A percentile compares a stretch with the other conserved stretches of the same genome.
Evolutionary conservation across 2,113 vertebrate species (phyloP).

Genomic region (Amazona vittata): DNA sequence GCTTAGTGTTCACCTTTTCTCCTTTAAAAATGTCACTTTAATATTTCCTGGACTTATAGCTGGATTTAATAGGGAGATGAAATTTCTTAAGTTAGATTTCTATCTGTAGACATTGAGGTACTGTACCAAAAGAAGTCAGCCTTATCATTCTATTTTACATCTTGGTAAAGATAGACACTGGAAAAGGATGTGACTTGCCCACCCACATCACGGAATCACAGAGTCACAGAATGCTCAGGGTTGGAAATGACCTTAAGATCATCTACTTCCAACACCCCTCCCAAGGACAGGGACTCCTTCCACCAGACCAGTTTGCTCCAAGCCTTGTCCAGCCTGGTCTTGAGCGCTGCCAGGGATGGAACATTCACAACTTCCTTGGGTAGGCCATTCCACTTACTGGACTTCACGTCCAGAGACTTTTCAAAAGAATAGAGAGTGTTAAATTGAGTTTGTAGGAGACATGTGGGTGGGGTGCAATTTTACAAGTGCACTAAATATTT

Average conservation of each 20-base stretch:
- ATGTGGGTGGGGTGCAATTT: background rate
- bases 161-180: background rate
- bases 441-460: background rate
- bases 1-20: background rate
- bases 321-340: background rate
- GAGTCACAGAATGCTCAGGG: background rate
- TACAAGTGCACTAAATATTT: background rate
- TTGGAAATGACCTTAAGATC: background rate
- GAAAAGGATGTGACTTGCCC: background rate
- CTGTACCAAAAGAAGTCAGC: background rate
- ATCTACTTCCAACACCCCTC: background rate
- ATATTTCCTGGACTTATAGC: background rate
- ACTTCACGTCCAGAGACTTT: background rate
- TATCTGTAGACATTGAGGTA: background rate
- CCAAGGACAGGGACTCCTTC: background rate
- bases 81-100: background rate
- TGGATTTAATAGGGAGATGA: background rate
- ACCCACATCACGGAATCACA: background rate
- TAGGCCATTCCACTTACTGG: background rate
- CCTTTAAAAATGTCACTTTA: background rate
- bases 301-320: background rate
- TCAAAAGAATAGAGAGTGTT: background rate
- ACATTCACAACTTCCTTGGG: background rate
- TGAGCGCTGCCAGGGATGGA: background rate
- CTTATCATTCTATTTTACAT: background rate